Percentiles rank a stretch among this genome's conserved stretches.
Evolutionary conservation across 2,797 vertebrate species (phyloP).

Genomic region (Mormyrops boulengeri): DNA sequence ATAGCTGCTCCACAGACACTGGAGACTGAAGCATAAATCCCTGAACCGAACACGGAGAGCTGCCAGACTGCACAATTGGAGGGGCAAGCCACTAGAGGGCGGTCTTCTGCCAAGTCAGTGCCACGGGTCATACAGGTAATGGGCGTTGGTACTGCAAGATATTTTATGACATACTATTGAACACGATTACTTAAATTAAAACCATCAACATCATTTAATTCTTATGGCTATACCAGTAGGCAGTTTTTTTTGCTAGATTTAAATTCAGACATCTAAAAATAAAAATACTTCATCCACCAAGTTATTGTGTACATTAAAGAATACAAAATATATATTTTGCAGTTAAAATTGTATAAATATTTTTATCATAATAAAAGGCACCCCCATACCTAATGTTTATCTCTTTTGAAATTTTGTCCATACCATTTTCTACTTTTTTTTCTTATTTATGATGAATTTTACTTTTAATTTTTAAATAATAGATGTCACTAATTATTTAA

Average conservation of each 20-base stretch:
- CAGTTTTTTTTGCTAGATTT: background rate
- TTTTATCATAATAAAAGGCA: background rate
- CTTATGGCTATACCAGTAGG: background rate
- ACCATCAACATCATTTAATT: background rate
- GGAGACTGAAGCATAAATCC: slow-evolving; percentile 78
- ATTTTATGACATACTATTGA: background rate
- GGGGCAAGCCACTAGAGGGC: slow-evolving; percentile 72
- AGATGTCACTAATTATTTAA: background rate
- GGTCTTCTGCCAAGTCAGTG: slow-evolving; percentile 66
- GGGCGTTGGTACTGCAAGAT: slow-evolving; percentile 45
- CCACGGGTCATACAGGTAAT: slow-evolving; percentile 76
- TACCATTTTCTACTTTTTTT: background rate
- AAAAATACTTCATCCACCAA: background rate
- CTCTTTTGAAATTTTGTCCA: background rate
- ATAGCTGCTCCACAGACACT: slow-evolving; percentile 83
- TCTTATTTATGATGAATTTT: background rate
- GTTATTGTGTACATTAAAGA: background rate
- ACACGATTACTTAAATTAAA: background rate
- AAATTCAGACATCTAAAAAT: background rate
- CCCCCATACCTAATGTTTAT: background rate
- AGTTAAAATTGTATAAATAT: background rate
- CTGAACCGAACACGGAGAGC: slow-evolving; percentile 77
- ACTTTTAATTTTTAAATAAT: background rate
- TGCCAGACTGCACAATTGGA: slow-evolving; percentile 64
- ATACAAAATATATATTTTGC: background rate